Evolutionary conservation across 2,888 invertebrate genomes (phyloP).

Genomic region (Macrophya alboannulata): DNA sequence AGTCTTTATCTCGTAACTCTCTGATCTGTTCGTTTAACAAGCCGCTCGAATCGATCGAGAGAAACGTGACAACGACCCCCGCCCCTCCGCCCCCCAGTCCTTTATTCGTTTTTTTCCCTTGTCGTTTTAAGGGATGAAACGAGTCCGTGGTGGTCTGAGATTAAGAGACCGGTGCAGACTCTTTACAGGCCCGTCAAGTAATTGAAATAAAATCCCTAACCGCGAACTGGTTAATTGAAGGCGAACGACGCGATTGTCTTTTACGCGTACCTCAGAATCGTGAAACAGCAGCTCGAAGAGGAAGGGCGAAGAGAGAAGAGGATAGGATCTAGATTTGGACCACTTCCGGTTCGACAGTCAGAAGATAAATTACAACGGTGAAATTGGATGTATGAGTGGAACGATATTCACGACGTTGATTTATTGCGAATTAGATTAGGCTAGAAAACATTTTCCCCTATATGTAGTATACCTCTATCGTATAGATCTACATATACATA

Average conservation of each 20-base stretch:
- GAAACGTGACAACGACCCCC: constrained; percentile 46
- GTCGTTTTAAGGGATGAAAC: constrained; percentile 33
- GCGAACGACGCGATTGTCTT: not conserved
- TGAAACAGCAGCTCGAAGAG: not conserved
- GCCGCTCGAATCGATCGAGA: constrained; percentile 41
- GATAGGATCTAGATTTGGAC: constrained; percentile 27
- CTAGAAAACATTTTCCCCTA: constrained; percentile 28
- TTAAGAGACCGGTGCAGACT: constrained; percentile 40
- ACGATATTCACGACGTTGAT: constrained; percentile 53
- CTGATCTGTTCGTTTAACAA: constrained; percentile 46
- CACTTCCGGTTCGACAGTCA: constrained; percentile 56
- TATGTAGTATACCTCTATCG: too few relatives aligned
- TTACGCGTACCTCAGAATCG: not conserved
- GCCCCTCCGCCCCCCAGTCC: not conserved
- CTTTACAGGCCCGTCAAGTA: constrained; percentile 33
- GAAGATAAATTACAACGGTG: constrained; percentile 53
- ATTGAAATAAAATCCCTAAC: constrained; percentile 42
- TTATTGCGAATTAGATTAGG: constrained; percentile 38
- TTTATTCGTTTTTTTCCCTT: not conserved
- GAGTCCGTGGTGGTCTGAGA: constrained; percentile 19
- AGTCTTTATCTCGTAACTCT: constrained; percentile 13
- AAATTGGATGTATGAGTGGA: constrained; percentile 46
- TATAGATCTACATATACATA: not conserved
- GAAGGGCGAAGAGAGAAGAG: not conserved
- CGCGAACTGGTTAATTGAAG: constrained; percentile 41